Conservation (phyloP, 1,140 invertebrate genomes). For the Micrasema minimum region DNA sequence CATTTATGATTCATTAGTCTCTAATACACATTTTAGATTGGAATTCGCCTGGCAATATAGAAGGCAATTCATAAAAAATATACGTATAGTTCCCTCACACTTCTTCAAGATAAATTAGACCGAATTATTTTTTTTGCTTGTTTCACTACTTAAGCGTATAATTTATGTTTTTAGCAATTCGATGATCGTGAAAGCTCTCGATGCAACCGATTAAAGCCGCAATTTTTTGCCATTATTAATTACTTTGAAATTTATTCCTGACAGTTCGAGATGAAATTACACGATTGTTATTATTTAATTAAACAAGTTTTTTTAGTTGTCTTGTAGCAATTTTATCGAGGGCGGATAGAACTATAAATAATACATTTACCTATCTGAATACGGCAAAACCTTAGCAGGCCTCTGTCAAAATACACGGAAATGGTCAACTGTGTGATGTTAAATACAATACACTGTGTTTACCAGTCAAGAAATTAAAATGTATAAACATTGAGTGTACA, state of each 20-base stretch:
- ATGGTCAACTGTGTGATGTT: no score
- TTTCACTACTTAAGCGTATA: no score
- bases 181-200: conserved; percentile 24
- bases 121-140: no score
- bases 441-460: no score
- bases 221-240: conserved; percentile 31
- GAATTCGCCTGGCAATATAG: conserved; percentile 11
- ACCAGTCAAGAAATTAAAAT: no score
- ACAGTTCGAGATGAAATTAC: conserved; percentile 32
- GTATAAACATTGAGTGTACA: no score
- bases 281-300: conserved; percentile 35
- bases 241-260: conserved; percentile 34
- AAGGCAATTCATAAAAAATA: conserved; percentile 5
- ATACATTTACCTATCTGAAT: neutral
- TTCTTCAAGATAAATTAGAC: no score
- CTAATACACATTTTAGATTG: conserved; percentile 8
- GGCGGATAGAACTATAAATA: conserved; percentile 22
- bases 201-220: conserved; percentile 31
- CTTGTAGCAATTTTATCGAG: conserved; percentile 4
- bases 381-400: neutral
- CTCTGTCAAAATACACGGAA: neutral
- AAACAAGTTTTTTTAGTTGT: conserved; percentile 17
- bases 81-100: neutral
- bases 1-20: conserved; percentile 13
- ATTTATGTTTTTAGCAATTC: neutral